Evolutionary conservation across 37 sponge, comb jelly and placozoan genomes (phyloP), one percentile per base, ranked within the genome.

Genomic region (Halichondria panicea): DNA sequence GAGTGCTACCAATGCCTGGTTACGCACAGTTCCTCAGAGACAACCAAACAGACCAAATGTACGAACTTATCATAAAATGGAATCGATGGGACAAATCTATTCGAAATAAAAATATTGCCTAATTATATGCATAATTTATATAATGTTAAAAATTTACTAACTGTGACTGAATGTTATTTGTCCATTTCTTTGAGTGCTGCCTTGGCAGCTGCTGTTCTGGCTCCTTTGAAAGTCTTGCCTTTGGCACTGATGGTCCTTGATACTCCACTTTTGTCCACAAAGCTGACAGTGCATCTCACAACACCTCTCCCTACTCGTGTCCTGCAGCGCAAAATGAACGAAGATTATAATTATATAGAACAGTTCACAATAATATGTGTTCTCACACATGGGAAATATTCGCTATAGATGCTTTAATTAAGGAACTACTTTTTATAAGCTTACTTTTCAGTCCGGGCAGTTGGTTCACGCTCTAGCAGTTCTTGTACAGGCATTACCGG

Each of bases 401-500:
- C 11, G 52, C 52, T 48, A 11, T 48, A 11, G 15, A 18, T 15
- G 15, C 52, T 48, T 15, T 48, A 48, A 11, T n/a, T n/a, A n/a
- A 58, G 28, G 25, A 24, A 58, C 59, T 6, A 31, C 25, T 3
- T 52, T 25, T 6, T 72, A 3, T 25, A 4, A n/a, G 27, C 55
- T 32, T 68, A 70, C 70, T 15, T 75, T 30, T 69, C 38, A 13
- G 43, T 18, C 36, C 62, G 27, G 4, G 37, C 74, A 38, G 12
- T 30, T 11, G 78, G 79, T 15, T 57, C 69, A 44, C 19, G 41
- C 22, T 73, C 63, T n/a, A 46, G 40, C n/a, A 89, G 76, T 53
- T 89, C 33, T 63, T 80, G 55, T 0, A 84, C 36, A 5, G 89
- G 90, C 28, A 56, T 55, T 12, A 84, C 54, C 11, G 90, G 90